Evolutionary conservation across 2,888 invertebrate genomes (phyloP), one percentile per base, ranked within the genome.

Genomic region (Latrodectus hesperus): DNA sequence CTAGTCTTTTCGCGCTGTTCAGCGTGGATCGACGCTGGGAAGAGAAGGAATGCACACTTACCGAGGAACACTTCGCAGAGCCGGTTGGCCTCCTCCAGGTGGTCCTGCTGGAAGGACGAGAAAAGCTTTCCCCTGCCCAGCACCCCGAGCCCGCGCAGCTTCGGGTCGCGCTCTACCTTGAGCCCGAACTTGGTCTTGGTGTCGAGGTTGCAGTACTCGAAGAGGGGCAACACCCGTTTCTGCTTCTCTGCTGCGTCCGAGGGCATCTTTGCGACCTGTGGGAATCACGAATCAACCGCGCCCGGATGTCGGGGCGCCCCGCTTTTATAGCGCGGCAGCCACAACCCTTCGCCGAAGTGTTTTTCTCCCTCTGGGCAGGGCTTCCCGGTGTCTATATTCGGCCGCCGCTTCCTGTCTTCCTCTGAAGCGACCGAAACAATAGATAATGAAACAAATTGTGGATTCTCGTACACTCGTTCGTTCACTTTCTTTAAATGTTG

Each of bases 31-130:
- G 26, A 67, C 6, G 11, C 17, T 9, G 22, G 22, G 22, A 68
- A 11, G 1, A 0, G 16, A 52, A 72, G n/a, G 52, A 49, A 51
- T 38, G 10, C n/a, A 26, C n/a, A 26, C 83, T 82, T 75, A 88
- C 88, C 78, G 9, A 88, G 73, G 22, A 88, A 70, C 14, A 84
- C 93, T 91, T 95, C 94, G 92, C 95, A 95, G 38, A 96, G 92
- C 9, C 94, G 94, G 8, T 94, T 91, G 12, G 94, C 95, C 91
- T 96, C 95, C 90, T 94, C 93, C 77, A 94, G 93, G 86, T 96
- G 95, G 65, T 93, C 92, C 79, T 94, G 93, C 91, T 95, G 93
- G 91, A 94, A 94, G 91, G 94, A 93, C 22, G 95, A 94, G 93
- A 95, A 95, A 16, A 94, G 93, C 89, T 94, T 93, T 68, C 94